Conservation (phyloP, 1,140 invertebrate species). For the Pygmarrhopalites habei region DNA sequence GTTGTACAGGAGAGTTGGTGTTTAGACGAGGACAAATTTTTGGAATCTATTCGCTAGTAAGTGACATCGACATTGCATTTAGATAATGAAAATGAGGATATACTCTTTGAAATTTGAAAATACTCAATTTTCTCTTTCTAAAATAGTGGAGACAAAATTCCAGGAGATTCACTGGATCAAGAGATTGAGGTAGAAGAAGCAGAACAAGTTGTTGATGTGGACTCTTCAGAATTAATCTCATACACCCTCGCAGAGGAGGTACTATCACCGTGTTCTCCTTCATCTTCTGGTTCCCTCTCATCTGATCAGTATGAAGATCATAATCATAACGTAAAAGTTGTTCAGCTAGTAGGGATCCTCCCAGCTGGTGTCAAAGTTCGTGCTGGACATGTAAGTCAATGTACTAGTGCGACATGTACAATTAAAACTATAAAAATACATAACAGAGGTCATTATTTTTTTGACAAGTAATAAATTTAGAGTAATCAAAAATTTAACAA, state of each 20-base stretch:
- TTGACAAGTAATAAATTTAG: not conserved
- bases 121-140: no score
- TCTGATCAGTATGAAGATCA: conserved; percentile 29
- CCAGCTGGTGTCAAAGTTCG: conserved; percentile 27
- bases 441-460: not conserved
- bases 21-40: conserved; percentile 35
- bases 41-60: conserved; percentile 38
- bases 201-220: conserved; percentile 5
- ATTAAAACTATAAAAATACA: not conserved
- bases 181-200: conserved; percentile 12
- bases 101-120: no score
- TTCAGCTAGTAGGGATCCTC: conserved; percentile 31
- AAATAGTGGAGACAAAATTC: conserved; percentile 20
- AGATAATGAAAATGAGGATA: no score
- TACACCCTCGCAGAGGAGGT: conserved; percentile 7
- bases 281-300: conserved; percentile 17
- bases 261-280: not conserved
- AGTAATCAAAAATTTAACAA: no score
- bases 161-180: conserved; percentile 21
- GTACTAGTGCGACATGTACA: no score
- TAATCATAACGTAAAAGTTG: conserved; percentile 32
- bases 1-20: conserved; percentile 27
- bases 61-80: no score
- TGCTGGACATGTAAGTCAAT: conserved; percentile 14
- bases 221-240: conserved; percentile 5